Base-by-base conservation (phyloP, 2,113 vertebrate species). In the Prionailurus viverrinus region DNA sequence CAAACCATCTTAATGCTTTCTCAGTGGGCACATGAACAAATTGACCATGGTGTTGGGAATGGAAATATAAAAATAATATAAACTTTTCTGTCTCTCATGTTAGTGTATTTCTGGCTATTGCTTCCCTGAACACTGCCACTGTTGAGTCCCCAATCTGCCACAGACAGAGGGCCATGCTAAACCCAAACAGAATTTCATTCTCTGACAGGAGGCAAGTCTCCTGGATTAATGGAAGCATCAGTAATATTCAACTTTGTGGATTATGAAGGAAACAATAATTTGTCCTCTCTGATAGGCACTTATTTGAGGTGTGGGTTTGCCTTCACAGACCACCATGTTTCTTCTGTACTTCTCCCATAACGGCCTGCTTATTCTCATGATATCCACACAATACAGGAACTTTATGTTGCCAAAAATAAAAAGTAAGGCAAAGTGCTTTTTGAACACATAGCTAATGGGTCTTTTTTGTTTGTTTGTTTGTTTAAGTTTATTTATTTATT, bases 1-100 rank as follows among this genome's bases (percentile, higher is more conserved):
- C 29, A 83, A 83, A 27, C 10, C 25, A 8, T 29, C 23, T 45
- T 36, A 53, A 1, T 19, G 41, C 10, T 90, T 39, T 33, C n/a
- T 83, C 45, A n/a, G 1, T 11, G 68, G 19, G 71, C 1, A 41
- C 31, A 23, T 23, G 33, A 14, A 73, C n/a, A 83, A 81, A 80
- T 4, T 39, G 15, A 16, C 16, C 1, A 1, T 10, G 3, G 0
- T 18, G 11, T 29, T 18, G 27, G 81, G n/a, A 55, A 93, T 27
- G 58, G 45, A 55, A 55, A 33, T 53, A 13, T 27, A 53, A 48
- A 39, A 39, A 45, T 9, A 15, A 10, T 86, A 11, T 9, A 33
- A 13, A 81, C 23, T 48, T 29, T 31, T 31, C 8, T 73, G 23
- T 63, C 23, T 18, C 25, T 71, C 2, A 0, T 29, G 73, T 19